These are phyloP conservation scores for Hemicrepidius hirtus DNA, from an alignment of 2,888 invertebrate genomes.

Conservation along the genomic window DNA sequence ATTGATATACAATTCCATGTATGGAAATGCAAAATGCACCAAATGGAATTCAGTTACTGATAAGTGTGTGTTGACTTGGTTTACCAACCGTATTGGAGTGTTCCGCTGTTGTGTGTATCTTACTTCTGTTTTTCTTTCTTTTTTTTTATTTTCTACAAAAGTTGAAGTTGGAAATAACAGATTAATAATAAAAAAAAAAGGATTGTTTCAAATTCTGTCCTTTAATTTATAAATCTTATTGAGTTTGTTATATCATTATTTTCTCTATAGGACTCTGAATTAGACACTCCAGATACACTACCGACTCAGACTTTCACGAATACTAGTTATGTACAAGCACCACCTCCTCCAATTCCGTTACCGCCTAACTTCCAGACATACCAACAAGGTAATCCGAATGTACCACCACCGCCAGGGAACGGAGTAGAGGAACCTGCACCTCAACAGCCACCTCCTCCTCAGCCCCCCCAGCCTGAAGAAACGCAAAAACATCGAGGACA, in stretches of 20 bases:
- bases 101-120: too few relatives aligned
- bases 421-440: slow-evolving; percentile 55
- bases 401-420: slow-evolving; percentile 62
- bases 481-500: slow-evolving; percentile 60
- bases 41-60: too few relatives aligned
- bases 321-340: slow-evolving; percentile 81
- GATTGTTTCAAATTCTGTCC: too few relatives aligned
- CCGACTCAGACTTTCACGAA: slow-evolving; percentile 91
- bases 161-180: too few relatives aligned
- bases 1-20: too few relatives aligned
- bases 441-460: slow-evolving; percentile 56
- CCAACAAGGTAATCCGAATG: slow-evolving; percentile 63
- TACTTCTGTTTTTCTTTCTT: too few relatives aligned
- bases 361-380: slow-evolving; percentile 72
- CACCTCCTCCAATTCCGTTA: slow-evolving; percentile 75
- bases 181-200: too few relatives aligned
- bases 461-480: slow-evolving; percentile 65
- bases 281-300: slow-evolving; percentile 84
- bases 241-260: background rate
- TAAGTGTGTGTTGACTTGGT: too few relatives aligned
- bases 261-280: slow-evolving; percentile 80
- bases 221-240: too few relatives aligned
- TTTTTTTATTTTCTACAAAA: too few relatives aligned
- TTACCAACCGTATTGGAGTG: too few relatives aligned
- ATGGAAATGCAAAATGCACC: too few relatives aligned